Conservation (phyloP, 2,888 invertebrate genomes). For the Cenopis cana region DNA sequence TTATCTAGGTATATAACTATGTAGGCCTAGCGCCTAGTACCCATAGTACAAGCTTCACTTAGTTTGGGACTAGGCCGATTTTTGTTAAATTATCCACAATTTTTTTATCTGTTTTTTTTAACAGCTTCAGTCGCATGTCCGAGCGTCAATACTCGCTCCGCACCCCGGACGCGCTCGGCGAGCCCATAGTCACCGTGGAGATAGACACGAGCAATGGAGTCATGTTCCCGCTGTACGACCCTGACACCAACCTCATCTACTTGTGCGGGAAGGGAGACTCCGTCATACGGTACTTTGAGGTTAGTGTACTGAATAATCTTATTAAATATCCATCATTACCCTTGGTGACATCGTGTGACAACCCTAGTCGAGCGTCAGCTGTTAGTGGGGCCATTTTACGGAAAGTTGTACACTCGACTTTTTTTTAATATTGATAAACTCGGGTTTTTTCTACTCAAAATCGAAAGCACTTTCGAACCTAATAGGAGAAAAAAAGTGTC, state of each 20-base stretch:
- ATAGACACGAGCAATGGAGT: conserved; percentile 98
- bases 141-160: conserved; percentile 98
- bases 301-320: conserved; percentile 52
- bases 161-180: conserved; percentile 93
- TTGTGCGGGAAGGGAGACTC: conserved; percentile 99
- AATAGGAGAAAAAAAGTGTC: too few species aligned
- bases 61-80: too few species aligned
- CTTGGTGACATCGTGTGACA: background rate
- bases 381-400: too few species aligned
- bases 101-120: background rate
- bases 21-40: too few species aligned
- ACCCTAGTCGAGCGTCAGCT: background rate
- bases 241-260: conserved; percentile 97
- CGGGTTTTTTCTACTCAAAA: too few species aligned
- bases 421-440: too few species aligned
- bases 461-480: too few species aligned
- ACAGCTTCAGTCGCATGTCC: conserved; percentile 98
- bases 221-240: conserved; percentile 98
- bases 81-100: too few species aligned
- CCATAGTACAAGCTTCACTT: too few species aligned
- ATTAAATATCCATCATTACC: too few species aligned
- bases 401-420: too few species aligned
- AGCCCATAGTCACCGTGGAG: conserved; percentile 96
- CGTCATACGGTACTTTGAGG: conserved; percentile 96
- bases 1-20: too few species aligned